Conservation (phyloP, 2,888 invertebrate genomes). For the Dendrolimus pini region DNA sequence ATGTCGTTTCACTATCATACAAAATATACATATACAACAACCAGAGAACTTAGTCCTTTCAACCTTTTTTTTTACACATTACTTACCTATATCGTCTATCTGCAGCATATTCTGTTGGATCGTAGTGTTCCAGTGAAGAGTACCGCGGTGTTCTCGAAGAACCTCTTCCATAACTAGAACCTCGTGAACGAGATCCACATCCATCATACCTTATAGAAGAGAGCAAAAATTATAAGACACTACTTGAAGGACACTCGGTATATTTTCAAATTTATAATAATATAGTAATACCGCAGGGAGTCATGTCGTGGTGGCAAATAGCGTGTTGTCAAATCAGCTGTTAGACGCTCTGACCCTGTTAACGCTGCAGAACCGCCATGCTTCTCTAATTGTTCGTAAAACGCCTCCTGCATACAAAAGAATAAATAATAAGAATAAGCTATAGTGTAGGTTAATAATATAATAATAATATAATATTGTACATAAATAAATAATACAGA, state of each 20-base stretch:
- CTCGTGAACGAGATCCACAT: conserved; percentile 66
- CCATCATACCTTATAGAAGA: conserved; percentile 42
- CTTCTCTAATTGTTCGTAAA: conserved; percentile 94
- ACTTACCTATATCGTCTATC: conserved; percentile 67
- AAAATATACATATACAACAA: no score
- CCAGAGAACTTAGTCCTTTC: no score
- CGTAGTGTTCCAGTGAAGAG: conserved; percentile 60
- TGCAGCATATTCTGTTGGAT: conserved; percentile 64
- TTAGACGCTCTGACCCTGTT: conserved; percentile 66
- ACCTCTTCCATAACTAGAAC: conserved; percentile 58
- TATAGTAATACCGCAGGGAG: conserved; percentile 33
- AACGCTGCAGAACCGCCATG: conserved; percentile 77
- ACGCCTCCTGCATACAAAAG: conserved; percentile 83
- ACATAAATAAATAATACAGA: no score
- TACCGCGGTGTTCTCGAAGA: conserved; percentile 60
- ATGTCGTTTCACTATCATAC: no score
- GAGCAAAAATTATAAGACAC: no score
- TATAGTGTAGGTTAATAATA: no score
- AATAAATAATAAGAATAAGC: neutral
- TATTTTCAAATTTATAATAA: neutral
- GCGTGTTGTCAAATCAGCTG: conserved; percentile 46
- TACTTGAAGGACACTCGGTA: no score
- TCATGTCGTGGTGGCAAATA: conserved; percentile 58
- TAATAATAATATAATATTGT: no score
- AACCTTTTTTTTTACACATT: neutral